Base-by-base conservation (phyloP, 2,113 vertebrate genomes). In the Daphoenositta chrysoptera region DNA sequence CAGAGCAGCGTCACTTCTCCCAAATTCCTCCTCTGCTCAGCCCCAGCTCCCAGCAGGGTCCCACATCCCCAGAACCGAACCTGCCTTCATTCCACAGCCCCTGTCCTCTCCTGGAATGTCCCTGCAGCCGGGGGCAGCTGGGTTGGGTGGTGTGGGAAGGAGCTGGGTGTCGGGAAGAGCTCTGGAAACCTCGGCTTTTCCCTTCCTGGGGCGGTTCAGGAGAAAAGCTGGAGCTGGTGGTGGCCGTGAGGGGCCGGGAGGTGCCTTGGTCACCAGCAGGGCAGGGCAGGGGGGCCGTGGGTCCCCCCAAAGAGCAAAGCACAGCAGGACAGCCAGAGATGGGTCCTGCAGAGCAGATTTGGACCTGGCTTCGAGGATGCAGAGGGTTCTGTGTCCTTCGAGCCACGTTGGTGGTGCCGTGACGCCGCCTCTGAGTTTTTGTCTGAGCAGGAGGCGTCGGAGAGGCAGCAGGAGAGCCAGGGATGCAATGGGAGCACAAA, bases 401-500 rank as follows among this genome's bases (percentile, higher is more conserved):
- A 33, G 69, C 28, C 0, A 2, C 31, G 5, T 45, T 7, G 1
- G 48, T 9, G 33, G 7, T 10, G 68, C n/a, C 35, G 4, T 3
- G 8, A 0, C 1, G 5, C 5, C 26, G 3, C 48, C 33, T 51
- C 19, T 7, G 51, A 12, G 31, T 6, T 8, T 1, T 30, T 45
- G 8, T 22, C 37, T 11, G 66, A 45, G 78, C 42, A 12, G 71
- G 33, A 22, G 26, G 19, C 2, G 15, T 2, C 16, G 53, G 50
- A 33, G 51, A 33, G 22, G 72, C n/a, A 68, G 53, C 16, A 19
- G 57, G 7, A 68, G 47, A 44, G 35, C 2, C 22, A 1, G 65
- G 11, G 50, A 1, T 15, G n/a, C 0, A 1, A 7, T 2, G 22
- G 51, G 37, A 12, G 28, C 31, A 1, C 2, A 14, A 35, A 11